A percentile compares a stretch with the other conserved stretches of the same genome.
These are phyloP conservation scores for Sternotherus odoratus DNA, from an alignment of 2,797 vertebrate species.

Conservation along the genomic window DNA sequence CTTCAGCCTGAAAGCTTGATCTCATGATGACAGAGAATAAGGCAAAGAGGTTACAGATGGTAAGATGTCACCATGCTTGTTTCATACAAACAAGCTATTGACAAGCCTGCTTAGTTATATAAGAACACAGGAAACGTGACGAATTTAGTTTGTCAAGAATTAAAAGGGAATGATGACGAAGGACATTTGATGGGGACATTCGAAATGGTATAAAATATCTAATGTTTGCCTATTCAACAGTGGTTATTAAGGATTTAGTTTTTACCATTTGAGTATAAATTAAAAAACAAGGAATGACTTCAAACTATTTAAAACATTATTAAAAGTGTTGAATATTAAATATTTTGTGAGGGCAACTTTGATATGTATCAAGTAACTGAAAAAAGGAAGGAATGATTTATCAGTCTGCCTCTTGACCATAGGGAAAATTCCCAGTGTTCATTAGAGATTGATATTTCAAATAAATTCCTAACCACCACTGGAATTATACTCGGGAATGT, in stretches of 20 bases:
- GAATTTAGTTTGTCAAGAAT: neutral
- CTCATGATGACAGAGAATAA: neutral
- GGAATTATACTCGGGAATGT: neutral
- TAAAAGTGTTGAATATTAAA: neutral
- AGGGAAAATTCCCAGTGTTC: constrained; percentile 48
- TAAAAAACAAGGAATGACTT: neutral
- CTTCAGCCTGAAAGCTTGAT: neutral
- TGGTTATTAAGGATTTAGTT: neutral
- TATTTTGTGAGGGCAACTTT: neutral
- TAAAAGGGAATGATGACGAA: neutral
- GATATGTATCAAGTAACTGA: neutral
- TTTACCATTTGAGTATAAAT: neutral
- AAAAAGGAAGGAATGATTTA: constrained; percentile 40
- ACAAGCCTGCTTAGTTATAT: neutral
- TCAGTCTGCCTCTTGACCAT: neutral
- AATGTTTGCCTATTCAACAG: neutral
- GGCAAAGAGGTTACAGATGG: neutral
- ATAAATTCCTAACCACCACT: constrained; percentile 39
- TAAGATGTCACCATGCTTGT: neutral
- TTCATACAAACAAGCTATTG: neutral
- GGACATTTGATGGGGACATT: neutral
- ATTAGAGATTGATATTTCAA: constrained; percentile 64
- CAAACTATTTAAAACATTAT: neutral
- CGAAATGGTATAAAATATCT: neutral
- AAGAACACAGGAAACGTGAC: neutral